phyloP scores from a whole-genome alignment of 2,113 vertebrate species.

The Origma solitaria region DNA sequence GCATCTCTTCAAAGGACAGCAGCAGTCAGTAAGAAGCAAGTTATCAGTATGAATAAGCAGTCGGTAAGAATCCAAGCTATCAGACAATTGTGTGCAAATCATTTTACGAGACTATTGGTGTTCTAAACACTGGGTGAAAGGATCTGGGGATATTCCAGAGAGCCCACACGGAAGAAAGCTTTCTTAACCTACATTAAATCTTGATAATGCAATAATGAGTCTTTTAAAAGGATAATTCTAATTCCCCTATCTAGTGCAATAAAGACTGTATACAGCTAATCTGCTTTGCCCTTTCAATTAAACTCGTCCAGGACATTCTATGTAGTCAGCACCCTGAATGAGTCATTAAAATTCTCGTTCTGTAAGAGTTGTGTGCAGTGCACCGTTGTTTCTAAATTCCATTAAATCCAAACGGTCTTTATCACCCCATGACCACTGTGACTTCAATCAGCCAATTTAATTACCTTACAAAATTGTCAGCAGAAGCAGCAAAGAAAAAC shows the following conservation, averaged over 20 bases:
- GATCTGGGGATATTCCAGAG: conserved; percentile 50
- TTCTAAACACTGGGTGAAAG: conserved; percentile 30
- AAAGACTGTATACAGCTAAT: conserved; percentile 78
- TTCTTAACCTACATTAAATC: conserved; percentile 80
- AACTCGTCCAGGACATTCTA: conserved; percentile 74
- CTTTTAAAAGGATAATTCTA: conserved; percentile 79
- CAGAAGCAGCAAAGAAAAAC: conserved; percentile 75
- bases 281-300: conserved; percentile 84
- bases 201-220: conserved; percentile 80
- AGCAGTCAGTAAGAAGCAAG: conserved; percentile 17
- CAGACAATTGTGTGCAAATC: conserved; percentile 29
- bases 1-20: conserved; percentile 13
- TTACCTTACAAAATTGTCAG: conserved; percentile 82
- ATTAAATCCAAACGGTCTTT: conserved; percentile 85
- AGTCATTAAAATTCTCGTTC: conserved; percentile 82
- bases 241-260: conserved; percentile 76
- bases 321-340: conserved; percentile 79
- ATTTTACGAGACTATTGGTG: conserved; percentile 41
- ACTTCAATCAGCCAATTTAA: conserved; percentile 86
- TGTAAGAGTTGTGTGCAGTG: conserved; percentile 73
- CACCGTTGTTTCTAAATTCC: conserved; percentile 81
- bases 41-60: not conserved
- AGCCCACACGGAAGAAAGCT: conserved; percentile 54
- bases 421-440: conserved; percentile 80
- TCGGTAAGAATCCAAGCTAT: conserved; percentile 34